Evolutionary conservation across 2,113 vertebrate genomes (phyloP), one percentile per base, ranked within the genome.

Genomic region (Lepisosteus oculatus): DNA sequence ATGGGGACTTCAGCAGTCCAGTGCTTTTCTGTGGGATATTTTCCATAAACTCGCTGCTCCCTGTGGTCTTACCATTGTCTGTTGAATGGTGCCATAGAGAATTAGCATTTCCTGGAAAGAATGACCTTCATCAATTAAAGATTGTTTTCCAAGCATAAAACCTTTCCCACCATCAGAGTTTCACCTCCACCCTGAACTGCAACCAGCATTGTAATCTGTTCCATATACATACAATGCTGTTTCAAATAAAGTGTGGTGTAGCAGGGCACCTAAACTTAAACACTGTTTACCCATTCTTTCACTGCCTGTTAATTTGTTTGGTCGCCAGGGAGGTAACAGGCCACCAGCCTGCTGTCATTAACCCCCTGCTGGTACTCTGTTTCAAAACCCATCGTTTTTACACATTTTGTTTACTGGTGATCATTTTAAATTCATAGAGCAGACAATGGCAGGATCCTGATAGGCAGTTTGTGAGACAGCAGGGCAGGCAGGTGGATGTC

Each of bases 201-300:
- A 43, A 59, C 9, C 68, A 47, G 44, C n/a, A 17, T 29, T 59
- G 29, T 61, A 61, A n/a, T 70, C 42, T 12, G 11, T 62, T 70
- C 57, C 56, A 45, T 42, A 59, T 59, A 41, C 69, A 55, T 55
- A 62, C 43, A 13, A 12, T 51, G 57, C 57, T 71, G 69, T 71
- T 70, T 73, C 68, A 68, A 75, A 69, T 43, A 54, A 67, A 68
- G 43, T 78, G 80, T 76, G 72, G 80, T 79, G 55, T 44, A 74
- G 67, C 66, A 77, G 77, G 29, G 77, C 81, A 80, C 77, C 81
- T 70, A 78, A 69, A 74, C 67, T 69, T 77, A 67, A 75, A 77
- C 79, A 77, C 71, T 79, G 76, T 80, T 83, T 81, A 79, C 73
- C 75, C 59, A 68, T 44, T 75, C 73, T 79, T 71, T 73, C 41